Base-by-base conservation (phyloP, 2,888 invertebrate species). In the Limnephilus marmoratus region DNA sequence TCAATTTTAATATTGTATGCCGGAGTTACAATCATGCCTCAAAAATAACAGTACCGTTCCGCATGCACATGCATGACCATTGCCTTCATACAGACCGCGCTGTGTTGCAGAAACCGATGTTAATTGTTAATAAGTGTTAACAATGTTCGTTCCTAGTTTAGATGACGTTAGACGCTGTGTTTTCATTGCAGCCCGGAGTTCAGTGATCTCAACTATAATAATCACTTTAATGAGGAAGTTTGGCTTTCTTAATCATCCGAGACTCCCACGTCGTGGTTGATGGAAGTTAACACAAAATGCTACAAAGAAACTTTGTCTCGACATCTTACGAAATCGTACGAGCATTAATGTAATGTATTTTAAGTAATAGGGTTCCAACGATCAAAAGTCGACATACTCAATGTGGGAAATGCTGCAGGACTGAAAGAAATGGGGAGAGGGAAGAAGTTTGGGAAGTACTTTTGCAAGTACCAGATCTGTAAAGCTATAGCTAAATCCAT, bases 191-290 rank as follows among this genome's bases (percentile, higher is more conserved):
- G 31, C 37, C 68, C 29, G 18, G 88, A 88, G 88, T 68, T 88
- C 88, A 88, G 88, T 68, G 88, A 88, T 31, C 88, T 80, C 88
- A 86, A 29, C 86, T 86, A 45, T 88, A 68, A 24, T 29, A 34
- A 45, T 45, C 18, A 53, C 53, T 88, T 88, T 88, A 88, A 88
- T 88, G 88, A 88, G 88, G 88, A 88, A 88, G 88, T 88, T 88
- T 88, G 88, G 31, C 68, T 88, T 88, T 88, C 88, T 88, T 53
- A 88, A 88, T 88, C 86, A 49, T 86, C 45, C n/a, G 37, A 41
- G 82, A 37, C 85, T 86, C 86, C 86, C 86, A 45, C 86, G 86
- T 41, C 29, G 29, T 86, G 45, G 49, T 49, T 37, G 41, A 86
- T 49, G 45, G 41, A 41, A 49, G 45, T 41, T 86, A 34, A 31